Base-by-base conservation (phyloP, 1,140 invertebrate species). In the Drosophila sp. region DNA sequence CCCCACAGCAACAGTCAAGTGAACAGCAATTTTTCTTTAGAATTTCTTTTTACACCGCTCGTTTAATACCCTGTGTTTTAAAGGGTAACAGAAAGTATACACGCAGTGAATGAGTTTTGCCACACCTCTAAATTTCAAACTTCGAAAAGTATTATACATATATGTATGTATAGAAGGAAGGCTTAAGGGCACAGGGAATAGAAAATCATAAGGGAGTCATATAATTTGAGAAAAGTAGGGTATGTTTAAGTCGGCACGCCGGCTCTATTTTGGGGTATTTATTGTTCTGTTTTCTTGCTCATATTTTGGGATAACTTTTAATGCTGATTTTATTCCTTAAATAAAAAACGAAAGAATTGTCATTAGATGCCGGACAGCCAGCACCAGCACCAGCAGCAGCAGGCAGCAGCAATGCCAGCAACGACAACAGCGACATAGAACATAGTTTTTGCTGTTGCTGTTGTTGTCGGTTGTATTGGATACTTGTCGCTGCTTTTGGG, bases 301-400 rank as follows among this genome's bases (percentile, higher is more conserved):
- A 44, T 60, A 55, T 63, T 76, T 58, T 35, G 30, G n/a, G 47
- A 40, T 76, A 72, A 55, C 64, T 70, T 82, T 86, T 86, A 86
- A 86, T 87, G 72, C 76, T 86, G 70, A 79, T 89, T 87, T 87
- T 89, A 87, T 87, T 87, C 83, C 80, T 87, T 87, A 76, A 87
- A 83, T 25, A 50, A 27, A 50, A 50, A 50, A 50, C 25, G 10
- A 50, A 27, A 83, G 83, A 89, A 71, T 87, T 76, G 65, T 70
- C 76, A 83, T 86, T 86, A 83, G 84, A 80, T 71, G 83, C 84
- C 79, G 81, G 44, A 50, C 44, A 50, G 44, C 23, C 23, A 50
- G 79, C 73, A 70, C 70, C 78, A 66, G 54, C 47, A 35, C 4
- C 55, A 17, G n/a, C 61, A 61, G 50, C 68, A 17, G 17, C 44